Evolutionary conservation across 2,888 invertebrate genomes (phyloP), one percentile per base, ranked within the genome.

Genomic region (Phasia obesa): DNA sequence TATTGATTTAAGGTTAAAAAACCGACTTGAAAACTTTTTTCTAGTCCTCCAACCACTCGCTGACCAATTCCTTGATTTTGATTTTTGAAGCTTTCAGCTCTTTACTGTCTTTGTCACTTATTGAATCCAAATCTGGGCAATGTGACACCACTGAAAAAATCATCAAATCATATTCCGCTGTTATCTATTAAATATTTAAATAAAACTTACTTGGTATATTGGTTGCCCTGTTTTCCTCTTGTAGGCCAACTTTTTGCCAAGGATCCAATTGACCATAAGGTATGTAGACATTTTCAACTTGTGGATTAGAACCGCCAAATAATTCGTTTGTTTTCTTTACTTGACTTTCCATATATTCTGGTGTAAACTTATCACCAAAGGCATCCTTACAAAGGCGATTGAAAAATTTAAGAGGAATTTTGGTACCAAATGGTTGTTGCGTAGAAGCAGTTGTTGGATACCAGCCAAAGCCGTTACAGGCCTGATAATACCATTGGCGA

Each of bases 401-500:
- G 0, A 19, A 89, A 90, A 1, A 87, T 80, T 0, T 84, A 1
- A 89, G 81, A 0, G 91, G 91, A 62, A 91, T 91, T 25, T 87
- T 87, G 0, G 85, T 87, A 19, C 91, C 90, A 7, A 94, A 93
- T 0, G 95, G 94, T 80, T 94, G 94, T 0, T 90, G 87, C 0
- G 87, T 70, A 15, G 94, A 93, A 83, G 92, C 93, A 0, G 96
- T 94, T 2, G 95, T 94, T 91, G 97, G 96, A 91, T 94, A 96
- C 93, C 95, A 97, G 65, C 97, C 97, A 90, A 94, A 97, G 91
- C 97, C 97, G 62, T 94, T 94, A 90, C 97, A 97, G 0, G 96
- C 96, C 91, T 97, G 97, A 90, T 95, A 96, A 9, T 31, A 31
- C 31, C 31, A 31, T 1, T 2, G 31, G 31, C 31, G 31, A 7